A percentile compares a stretch with the other conserved stretches of the same genome.
Conservation (phyloP, 2,797 vertebrate genomes). For the Xenentodon cancila region DNA sequence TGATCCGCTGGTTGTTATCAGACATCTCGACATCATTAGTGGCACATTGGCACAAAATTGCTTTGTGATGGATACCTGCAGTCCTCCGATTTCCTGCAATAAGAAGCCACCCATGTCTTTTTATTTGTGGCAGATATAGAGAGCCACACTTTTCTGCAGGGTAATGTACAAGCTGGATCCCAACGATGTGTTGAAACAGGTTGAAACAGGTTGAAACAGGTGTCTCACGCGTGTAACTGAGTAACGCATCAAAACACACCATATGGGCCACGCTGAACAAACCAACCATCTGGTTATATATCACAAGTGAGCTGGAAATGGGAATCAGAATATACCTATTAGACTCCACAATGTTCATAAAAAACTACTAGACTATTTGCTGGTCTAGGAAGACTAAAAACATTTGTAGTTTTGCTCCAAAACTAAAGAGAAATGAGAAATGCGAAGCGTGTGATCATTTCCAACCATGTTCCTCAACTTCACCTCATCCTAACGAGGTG, state of each 20-base stretch:
- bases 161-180: background rate
- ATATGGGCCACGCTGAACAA: background rate
- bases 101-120: conserved; percentile 27
- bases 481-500: no score
- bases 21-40: conserved; percentile 32
- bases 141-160: background rate
- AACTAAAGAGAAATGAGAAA: no score
- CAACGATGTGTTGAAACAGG: background rate
- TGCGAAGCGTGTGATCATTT: no score
- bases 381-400: no score
- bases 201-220: background rate
- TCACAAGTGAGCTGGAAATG: no score
- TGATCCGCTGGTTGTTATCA: conserved; percentile 27
- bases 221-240: background rate
- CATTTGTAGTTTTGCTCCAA: no score
- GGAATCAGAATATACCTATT: no score
- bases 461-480: no score
- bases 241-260: background rate
- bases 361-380: no score
- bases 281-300: no score
- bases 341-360: no score
- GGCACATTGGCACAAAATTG: conserved; percentile 45
- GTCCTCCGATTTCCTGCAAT: conserved; percentile 55
- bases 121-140: background rate
- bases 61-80: conserved; percentile 47